Conservation (phyloP, 64 coral and sea anemone genomes). For the Trachythela sp. region DNA sequence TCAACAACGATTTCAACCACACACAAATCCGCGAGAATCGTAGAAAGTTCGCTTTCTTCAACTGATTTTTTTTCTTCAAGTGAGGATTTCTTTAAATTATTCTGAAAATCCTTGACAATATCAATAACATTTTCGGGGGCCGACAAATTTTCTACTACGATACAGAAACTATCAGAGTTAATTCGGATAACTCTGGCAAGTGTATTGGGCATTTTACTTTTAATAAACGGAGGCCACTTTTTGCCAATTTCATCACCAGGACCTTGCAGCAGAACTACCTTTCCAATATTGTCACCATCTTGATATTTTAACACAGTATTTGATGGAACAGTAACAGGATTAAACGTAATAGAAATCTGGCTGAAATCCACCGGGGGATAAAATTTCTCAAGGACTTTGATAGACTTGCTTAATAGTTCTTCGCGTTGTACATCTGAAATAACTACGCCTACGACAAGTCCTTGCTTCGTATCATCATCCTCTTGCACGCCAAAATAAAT, state of each 20-base stretch:
- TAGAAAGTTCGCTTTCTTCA: conserved; percentile 10
- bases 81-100: conserved; percentile 21
- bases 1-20: conserved; percentile 47
- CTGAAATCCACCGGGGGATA: conserved; percentile 57
- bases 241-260: neutral
- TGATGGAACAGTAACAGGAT: conserved; percentile 15
- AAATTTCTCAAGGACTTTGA: conserved; percentile 38
- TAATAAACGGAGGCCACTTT: neutral
- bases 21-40: conserved; percentile 11
- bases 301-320: conserved; percentile 29
- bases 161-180: neutral
- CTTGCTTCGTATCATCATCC: conserved; percentile 34
- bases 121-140: neutral
- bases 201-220: neutral
- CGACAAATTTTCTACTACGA: neutral
- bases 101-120: conserved; percentile 42
- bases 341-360: conserved; percentile 49
- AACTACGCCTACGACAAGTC: conserved; percentile 50
- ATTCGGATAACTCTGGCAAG: neutral
- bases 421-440: conserved; percentile 32
- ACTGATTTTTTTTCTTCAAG: neutral
- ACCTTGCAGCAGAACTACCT: neutral
- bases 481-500: conserved; percentile 62
- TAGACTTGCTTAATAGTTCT: neutral
- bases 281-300: conserved; percentile 6